These are phyloP conservation scores for Ceuthmochares aereus DNA, from an alignment of 2,113 vertebrate species.

Conservation along the genomic window DNA sequence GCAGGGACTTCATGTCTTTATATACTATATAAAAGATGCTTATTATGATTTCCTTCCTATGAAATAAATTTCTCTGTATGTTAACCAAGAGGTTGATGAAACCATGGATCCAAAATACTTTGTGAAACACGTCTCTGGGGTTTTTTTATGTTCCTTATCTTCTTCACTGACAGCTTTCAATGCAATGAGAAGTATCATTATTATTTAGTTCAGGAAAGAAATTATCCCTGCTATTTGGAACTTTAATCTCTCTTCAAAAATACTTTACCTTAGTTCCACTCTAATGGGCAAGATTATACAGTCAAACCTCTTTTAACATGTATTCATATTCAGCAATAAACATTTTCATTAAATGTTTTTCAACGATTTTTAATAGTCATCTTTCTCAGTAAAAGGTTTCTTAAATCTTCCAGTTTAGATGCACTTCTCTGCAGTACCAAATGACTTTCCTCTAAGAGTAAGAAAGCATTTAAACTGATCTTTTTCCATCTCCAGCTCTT, in stretches of 20 bases:
- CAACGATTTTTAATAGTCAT: not conserved
- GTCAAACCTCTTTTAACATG: not conserved
- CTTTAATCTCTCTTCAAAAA: not conserved
- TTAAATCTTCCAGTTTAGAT: not conserved
- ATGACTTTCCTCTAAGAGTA: not conserved
- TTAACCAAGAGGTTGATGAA: not conserved
- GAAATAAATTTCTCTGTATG: not conserved
- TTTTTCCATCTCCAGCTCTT: not conserved
- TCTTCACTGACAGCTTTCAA: not conserved
- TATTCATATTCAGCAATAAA: not conserved
- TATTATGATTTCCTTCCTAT: not conserved
- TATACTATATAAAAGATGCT: not conserved
- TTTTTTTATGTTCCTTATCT: not conserved
- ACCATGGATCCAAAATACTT: not conserved
- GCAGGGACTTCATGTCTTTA: not conserved
- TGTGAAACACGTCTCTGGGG: not conserved
- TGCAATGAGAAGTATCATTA: not conserved
- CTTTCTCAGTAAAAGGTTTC: not conserved
- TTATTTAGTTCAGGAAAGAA: constrained; percentile 1
- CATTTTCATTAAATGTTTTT: not conserved
- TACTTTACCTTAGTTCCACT: not conserved
- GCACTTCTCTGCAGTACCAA: not conserved
- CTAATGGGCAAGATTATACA: not conserved
- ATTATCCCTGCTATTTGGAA: not conserved
- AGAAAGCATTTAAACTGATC: not conserved